Conservation (phyloP, 2,113 vertebrate genomes). For the Gasterosteus aculeatus region DNA sequence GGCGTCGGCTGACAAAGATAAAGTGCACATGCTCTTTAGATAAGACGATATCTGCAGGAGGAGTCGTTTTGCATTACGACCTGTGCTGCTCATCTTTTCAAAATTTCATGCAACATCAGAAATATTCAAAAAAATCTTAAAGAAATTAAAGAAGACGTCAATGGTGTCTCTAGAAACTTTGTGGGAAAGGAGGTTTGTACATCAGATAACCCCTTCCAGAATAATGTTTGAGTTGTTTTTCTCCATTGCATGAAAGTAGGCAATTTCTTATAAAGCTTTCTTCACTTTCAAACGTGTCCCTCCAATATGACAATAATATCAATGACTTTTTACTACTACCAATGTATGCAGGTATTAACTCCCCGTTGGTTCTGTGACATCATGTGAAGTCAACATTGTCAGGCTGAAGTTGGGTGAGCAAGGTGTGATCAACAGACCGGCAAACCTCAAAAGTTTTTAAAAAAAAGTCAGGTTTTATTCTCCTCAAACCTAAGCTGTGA, state of each 20-base stretch:
- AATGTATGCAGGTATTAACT: slow-evolving; percentile 29
- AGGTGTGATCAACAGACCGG: too few relatives aligned
- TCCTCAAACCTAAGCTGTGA: too few relatives aligned
- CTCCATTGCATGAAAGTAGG: slow-evolving; percentile 12
- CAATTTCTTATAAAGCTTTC: background rate
- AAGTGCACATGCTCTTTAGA: slow-evolving; percentile 44
- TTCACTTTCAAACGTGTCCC: background rate
- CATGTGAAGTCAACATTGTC: too few relatives aligned
- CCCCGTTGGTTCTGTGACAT: slow-evolving; percentile 4
- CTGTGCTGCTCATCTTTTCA: slow-evolving; percentile 18
- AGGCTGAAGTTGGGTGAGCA: too few relatives aligned
- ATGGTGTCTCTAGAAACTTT: slow-evolving; percentile 12
- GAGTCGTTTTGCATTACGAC: slow-evolving; percentile 35
- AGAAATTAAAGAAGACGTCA: slow-evolving; percentile 19
- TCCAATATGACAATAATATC: background rate
- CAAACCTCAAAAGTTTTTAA: too few relatives aligned
- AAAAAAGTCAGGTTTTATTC: too few relatives aligned
- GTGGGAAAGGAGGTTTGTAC: slow-evolving; percentile 9
- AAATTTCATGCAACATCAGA: slow-evolving; percentile 33
- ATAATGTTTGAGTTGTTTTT: slow-evolving; percentile 10
- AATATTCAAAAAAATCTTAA: slow-evolving; percentile 10
- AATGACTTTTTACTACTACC: background rate
- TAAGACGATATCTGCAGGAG: slow-evolving; percentile 45
- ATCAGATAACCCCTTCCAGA: slow-evolving; percentile 16
- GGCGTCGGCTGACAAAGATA: slow-evolving; percentile 53